Percentiles rank a stretch among this genome's conserved stretches.
Evolutionary conservation across 2,113 vertebrate genomes (phyloP).

Genomic region (Indicator indicator): DNA sequence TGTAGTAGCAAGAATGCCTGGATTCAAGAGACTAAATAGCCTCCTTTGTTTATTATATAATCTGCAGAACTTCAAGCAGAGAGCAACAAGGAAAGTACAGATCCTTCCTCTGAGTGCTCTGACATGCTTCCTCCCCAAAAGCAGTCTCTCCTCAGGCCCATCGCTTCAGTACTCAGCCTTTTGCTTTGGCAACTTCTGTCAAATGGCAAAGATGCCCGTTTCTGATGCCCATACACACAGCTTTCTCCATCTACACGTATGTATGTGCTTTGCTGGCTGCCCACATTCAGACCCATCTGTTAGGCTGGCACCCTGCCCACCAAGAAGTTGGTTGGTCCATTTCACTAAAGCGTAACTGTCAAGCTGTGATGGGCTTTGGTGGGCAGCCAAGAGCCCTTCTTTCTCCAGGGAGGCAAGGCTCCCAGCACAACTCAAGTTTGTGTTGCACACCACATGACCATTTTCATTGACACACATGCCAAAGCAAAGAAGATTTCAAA

Average conservation of each 20-base stretch:
- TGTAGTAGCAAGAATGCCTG: conserved; percentile 16
- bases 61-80: conserved; percentile 32
- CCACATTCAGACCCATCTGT: conserved; percentile 72
- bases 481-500: conserved; percentile 53
- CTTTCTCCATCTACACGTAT: not conserved
- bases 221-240: not conserved
- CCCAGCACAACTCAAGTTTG: not conserved
- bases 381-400: conserved; percentile 62
- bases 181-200: not conserved
- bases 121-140: not conserved
- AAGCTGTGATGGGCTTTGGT: conserved; percentile 53
- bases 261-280: conserved; percentile 40
- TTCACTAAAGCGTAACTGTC: conserved; percentile 50
- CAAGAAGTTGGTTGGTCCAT: conserved; percentile 33
- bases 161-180: not conserved
- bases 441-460: conserved; percentile 45
- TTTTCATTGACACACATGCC: conserved; percentile 36
- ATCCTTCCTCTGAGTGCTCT: not conserved
- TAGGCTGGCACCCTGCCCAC: conserved; percentile 66
- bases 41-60: conserved; percentile 45
- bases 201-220: not conserved
- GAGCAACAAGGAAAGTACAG: conserved; percentile 5
- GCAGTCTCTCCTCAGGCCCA: not conserved
- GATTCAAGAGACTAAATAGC: conserved; percentile 42
- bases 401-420: conserved; percentile 21